Conservation (phyloP, 64 coral and sea anemone species). For the Dendronephthya gigantea region DNA sequence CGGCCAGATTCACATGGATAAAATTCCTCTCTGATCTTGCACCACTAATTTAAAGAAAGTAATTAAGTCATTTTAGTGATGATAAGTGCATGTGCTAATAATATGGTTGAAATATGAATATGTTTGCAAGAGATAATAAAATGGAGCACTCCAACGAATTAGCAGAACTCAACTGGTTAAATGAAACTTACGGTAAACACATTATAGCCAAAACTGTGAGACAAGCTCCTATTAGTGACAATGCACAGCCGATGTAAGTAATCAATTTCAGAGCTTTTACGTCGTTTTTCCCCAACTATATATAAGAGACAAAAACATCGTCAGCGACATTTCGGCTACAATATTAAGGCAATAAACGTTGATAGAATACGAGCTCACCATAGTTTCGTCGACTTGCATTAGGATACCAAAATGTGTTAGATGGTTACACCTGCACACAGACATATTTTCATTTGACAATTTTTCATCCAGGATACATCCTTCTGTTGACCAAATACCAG, state of each 20-base stretch:
- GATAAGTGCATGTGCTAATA: no score
- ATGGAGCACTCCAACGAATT: no score
- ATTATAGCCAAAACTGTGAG: not conserved
- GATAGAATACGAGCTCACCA: not conserved
- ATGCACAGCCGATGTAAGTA: not conserved
- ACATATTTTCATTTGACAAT: not conserved
- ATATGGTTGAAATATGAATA: no score
- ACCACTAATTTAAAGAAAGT: not conserved
- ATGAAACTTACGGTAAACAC: not conserved
- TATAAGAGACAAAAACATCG: not conserved
- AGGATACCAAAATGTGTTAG: constrained; percentile 9
- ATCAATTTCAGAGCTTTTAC: not conserved
- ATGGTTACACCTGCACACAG: not conserved
- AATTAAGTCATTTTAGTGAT: not conserved
- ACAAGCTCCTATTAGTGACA: not conserved
- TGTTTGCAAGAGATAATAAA: no score
- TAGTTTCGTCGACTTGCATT: not conserved
- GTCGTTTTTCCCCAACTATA: not conserved
- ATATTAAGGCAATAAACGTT: no score
- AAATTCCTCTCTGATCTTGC: not conserved
- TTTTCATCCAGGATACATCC: not conserved
- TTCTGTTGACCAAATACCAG: constrained; percentile 7
- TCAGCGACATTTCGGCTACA: not conserved
- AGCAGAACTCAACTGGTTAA: not conserved
- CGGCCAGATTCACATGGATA: not conserved